phyloP scores from a whole-genome alignment of 2,888 invertebrate genomes.

The Tenthredo distinguenda region DNA sequence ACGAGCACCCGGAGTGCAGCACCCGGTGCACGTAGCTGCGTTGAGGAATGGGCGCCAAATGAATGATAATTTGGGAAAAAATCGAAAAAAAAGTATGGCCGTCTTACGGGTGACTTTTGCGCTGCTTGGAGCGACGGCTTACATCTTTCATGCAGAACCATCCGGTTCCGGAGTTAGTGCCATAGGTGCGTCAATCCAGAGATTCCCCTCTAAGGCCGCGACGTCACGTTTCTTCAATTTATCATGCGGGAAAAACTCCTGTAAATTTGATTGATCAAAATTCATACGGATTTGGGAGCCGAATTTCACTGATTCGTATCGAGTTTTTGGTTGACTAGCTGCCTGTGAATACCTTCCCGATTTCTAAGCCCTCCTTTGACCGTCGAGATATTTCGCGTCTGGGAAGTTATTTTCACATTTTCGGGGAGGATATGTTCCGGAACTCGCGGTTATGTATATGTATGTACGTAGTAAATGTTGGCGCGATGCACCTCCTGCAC shows the following conservation, averaged over 20 bases:
- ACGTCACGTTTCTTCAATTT: conserved; percentile 1
- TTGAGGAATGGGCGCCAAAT: conserved; percentile 32
- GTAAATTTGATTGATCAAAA: neutral
- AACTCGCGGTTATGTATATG: neutral
- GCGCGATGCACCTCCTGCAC: neutral
- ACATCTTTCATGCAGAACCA: conserved; percentile 49
- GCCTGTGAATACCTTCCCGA: neutral
- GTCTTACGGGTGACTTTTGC: conserved; percentile 46
- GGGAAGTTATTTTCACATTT: neutral
- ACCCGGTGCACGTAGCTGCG: conserved; percentile 41
- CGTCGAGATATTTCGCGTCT: neutral
- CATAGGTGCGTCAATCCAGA: conserved; percentile 44
- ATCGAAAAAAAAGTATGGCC: conserved; percentile 44
- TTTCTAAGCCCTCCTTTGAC: neutral
- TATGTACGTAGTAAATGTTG: neutral
- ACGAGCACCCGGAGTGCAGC: conserved; percentile 32
- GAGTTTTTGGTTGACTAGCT: neutral
- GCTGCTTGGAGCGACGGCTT: conserved; percentile 51
- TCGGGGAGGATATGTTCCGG: neutral
- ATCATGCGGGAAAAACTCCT: neutral
- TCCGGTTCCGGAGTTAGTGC: conserved; percentile 32
- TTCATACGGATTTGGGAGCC: neutral
- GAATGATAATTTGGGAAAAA: conserved; percentile 21
- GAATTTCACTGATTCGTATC: neutral
- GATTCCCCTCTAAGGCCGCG: neutral